These are phyloP conservation scores for Gadopsis marmoratus DNA, from an alignment of 2,797 vertebrate species.

Conservation along the genomic window DNA sequence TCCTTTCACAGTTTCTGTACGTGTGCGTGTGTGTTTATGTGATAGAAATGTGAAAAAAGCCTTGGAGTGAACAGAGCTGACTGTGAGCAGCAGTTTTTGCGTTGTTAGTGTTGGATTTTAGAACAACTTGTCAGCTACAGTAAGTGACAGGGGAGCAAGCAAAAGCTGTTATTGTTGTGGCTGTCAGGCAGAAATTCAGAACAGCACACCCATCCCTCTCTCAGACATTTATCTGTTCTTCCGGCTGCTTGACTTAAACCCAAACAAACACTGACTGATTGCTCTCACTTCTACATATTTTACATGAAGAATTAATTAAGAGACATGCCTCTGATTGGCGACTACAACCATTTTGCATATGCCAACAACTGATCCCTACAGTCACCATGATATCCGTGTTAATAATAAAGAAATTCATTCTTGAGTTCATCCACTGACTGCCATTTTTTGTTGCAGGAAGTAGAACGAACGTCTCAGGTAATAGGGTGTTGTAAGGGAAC, in stretches of 20 bases:
- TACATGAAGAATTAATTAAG: slow-evolving; percentile 46
- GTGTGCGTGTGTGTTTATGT: neutral
- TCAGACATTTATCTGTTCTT: slow-evolving; percentile 65
- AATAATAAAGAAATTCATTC: neutral
- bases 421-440: neutral
- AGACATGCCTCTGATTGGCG: slow-evolving; percentile 17
- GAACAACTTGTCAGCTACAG: slow-evolving; percentile 70
- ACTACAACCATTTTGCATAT: slow-evolving; percentile 22
- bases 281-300: slow-evolving; percentile 29
- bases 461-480: neutral
- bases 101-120: slow-evolving; percentile 58
- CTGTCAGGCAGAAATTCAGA: slow-evolving; percentile 64
- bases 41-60: slow-evolving; percentile 26
- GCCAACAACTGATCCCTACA: slow-evolving; percentile 7
- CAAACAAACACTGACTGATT: slow-evolving; percentile 53
- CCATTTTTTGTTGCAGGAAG: neutral
- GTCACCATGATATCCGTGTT: slow-evolving; percentile 6
- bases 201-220: slow-evolving; percentile 49
- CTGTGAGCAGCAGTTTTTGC: slow-evolving; percentile 46
- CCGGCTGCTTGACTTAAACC: slow-evolving; percentile 63
- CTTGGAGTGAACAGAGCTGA: slow-evolving; percentile 47
- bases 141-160: slow-evolving; percentile 73
- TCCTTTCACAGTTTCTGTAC: neutral
- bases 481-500: neutral
- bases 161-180: slow-evolving; percentile 68